Conservation (phyloP, 1,140 invertebrate genomes). For the Penaeus vannamei region DNA sequence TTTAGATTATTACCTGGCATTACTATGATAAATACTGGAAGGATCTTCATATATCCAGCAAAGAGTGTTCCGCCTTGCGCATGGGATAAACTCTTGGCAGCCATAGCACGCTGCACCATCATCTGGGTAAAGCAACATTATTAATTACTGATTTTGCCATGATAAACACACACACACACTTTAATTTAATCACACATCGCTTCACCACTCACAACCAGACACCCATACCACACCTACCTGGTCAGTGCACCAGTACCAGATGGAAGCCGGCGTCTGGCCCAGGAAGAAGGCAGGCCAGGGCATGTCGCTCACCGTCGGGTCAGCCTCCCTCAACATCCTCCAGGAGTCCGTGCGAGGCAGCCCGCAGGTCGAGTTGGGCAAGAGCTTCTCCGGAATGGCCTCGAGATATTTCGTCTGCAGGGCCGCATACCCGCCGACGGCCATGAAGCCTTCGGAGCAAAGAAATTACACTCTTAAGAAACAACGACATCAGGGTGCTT, state of each 20-base stretch:
- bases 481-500: no score
- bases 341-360: conserved; percentile 69
- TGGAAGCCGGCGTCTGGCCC: conserved; percentile 73
- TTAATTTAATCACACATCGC: no score
- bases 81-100: conserved; percentile 75
- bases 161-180: no score
- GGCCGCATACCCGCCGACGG: conserved; percentile 73
- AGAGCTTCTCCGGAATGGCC: conserved; percentile 70
- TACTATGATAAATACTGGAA: conserved; percentile 75
- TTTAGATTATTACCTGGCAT: conserved; percentile 70
- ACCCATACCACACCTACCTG: conserved; percentile 71
- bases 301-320: conserved; percentile 71
- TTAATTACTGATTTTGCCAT: neutral
- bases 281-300: conserved; percentile 75
- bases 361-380: conserved; percentile 69
- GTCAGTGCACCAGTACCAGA: conserved; percentile 77
- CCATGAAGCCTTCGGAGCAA: conserved; percentile 69
- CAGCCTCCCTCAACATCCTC: conserved; percentile 71
- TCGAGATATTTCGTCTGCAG: conserved; percentile 73
- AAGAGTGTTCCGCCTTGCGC: conserved; percentile 76
- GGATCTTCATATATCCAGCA: conserved; percentile 75
- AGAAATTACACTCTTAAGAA: no score
- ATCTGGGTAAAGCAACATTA: conserved; percentile 71
- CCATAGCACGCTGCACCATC: conserved; percentile 75
- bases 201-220: no score